Percentiles rank a stretch among this genome's conserved stretches.
Evolutionary conservation across 2,113 vertebrate species (phyloP).

Genomic region (Perca fluviatilis): DNA sequence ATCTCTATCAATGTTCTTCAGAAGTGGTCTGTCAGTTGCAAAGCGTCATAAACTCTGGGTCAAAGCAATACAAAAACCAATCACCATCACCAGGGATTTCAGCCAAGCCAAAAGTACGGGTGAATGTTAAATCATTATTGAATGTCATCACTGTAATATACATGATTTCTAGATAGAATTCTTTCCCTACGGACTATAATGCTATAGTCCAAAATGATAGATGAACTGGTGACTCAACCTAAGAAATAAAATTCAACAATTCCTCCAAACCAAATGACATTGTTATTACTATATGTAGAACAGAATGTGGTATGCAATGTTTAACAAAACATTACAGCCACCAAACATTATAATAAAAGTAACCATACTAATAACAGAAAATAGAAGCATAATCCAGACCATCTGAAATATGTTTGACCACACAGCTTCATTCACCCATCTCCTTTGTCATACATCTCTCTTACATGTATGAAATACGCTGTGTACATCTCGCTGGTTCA

Average conservation of each 20-base stretch:
- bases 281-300: background rate
- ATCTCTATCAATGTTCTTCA: constrained; percentile 91
- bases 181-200: background rate
- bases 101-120: background rate
- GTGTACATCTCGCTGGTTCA: background rate
- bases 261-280: background rate
- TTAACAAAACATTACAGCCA: background rate
- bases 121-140: constrained; percentile 1
- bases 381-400: background rate
- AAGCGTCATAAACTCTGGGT: constrained; percentile 45
- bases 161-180: background rate
- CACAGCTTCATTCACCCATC: background rate
- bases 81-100: background rate
- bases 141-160: constrained; percentile 6
- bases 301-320: background rate
- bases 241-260: background rate
- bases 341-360: background rate
- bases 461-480: background rate
- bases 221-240: background rate
- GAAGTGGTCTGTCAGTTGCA: constrained; percentile 86
- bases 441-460: background rate
- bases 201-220: background rate
- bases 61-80: constrained; percentile 39
- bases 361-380: background rate
- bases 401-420: background rate